Evolutionary conservation across 53 echinoderm and acorn worm species (phyloP).

Genomic region (Actinopyga echinites): DNA sequence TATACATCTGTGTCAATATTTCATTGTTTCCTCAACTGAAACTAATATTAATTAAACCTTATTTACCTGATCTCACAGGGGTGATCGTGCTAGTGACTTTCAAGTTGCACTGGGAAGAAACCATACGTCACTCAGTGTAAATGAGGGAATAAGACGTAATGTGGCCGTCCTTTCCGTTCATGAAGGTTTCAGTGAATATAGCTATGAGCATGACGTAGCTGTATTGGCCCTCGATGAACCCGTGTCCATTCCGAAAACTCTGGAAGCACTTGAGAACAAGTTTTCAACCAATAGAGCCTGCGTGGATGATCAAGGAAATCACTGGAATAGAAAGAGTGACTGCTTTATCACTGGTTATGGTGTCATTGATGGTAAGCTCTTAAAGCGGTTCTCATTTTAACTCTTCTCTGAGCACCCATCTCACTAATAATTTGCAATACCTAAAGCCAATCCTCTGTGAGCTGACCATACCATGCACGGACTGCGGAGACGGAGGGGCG

Average conservation of each 20-base stretch:
- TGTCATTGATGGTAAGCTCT: neutral
- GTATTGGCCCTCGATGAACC: neutral
- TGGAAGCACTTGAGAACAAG: neutral
- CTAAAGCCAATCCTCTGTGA: no score
- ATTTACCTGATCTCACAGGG: no score
- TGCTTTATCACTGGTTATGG: slow-evolving; percentile 1
- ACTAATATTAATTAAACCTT: no score
- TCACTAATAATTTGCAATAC: no score
- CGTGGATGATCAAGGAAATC: neutral
- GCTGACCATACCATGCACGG: no score
- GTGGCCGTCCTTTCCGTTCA: neutral
- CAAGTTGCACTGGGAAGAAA: neutral
- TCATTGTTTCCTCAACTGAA: no score
- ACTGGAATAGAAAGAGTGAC: neutral
- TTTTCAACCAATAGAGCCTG: neutral
- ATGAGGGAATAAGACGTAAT: neutral
- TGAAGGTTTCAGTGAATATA: neutral
- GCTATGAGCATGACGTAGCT: neutral
- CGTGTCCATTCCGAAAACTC: neutral
- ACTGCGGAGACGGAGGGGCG: no score
- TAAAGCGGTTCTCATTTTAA: no score
- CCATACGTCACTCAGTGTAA: neutral
- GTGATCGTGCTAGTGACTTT: neutral
- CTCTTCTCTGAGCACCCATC: no score
- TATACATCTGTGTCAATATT: no score